Evolutionary conservation across 2,113 vertebrate genomes (phyloP).

Genomic region (Eolophus roseicapilla): DNA sequence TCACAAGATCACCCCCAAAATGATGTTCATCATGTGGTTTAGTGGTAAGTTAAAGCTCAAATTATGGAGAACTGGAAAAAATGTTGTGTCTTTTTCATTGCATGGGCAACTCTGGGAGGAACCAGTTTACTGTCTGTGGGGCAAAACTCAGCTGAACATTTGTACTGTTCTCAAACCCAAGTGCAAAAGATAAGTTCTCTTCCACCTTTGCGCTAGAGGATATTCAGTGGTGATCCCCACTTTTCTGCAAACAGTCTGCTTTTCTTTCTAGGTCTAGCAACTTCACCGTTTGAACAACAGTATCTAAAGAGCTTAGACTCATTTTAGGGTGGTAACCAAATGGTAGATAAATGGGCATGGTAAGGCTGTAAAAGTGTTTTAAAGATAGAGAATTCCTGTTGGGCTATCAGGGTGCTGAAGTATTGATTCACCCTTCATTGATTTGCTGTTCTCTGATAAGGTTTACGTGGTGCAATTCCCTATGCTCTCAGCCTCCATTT

Average conservation of each 20-base stretch:
- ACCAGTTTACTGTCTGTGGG: not conserved
- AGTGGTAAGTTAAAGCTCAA: constrained; percentile 84
- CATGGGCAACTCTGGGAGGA: not conserved
- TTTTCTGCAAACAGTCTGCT: not conserved
- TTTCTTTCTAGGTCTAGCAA: not conserved
- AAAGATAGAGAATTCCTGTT: not conserved
- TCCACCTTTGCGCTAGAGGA: not conserved
- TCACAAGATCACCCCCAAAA: constrained; percentile 97
- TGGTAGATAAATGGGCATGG: not conserved
- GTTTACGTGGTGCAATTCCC: constrained; percentile 93
- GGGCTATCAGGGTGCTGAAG: not conserved
- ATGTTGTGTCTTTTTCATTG: not conserved
- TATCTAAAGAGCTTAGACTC: not conserved
- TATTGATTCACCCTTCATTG: not conserved
- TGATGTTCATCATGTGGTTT: constrained; percentile 99
- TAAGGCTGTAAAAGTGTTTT: not conserved
- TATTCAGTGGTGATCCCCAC: not conserved
- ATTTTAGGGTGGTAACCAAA: not conserved
- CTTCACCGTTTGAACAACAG: not conserved
- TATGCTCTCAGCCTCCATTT: constrained; percentile 96
- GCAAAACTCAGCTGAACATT: not conserved
- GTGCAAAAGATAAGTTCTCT: not conserved
- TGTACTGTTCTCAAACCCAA: not conserved
- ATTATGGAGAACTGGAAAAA: not conserved
- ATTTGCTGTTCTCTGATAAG: constrained; percentile 55